Conservation (phyloP, 2,888 invertebrate species). For the Lithophane semibrunnea region DNA sequence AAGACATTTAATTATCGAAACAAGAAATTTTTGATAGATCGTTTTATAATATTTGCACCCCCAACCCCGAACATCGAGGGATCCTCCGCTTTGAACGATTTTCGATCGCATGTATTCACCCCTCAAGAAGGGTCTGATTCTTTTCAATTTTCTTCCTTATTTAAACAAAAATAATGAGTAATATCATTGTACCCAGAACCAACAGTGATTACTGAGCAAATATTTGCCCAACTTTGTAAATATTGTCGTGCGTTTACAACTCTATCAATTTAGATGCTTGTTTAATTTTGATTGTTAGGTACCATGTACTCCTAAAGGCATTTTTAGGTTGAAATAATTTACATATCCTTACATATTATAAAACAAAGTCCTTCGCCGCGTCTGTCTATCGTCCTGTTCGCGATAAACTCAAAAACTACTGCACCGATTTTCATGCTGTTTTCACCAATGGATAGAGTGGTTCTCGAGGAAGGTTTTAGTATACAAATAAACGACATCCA, state of each 20-base stretch:
- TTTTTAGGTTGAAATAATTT: not conserved
- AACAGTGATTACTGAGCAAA: constrained; percentile 40
- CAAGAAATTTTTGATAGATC: constrained; percentile 65
- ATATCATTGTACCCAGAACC: constrained; percentile 27
- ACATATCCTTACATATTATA: not conserved
- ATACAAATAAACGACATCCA: too few species aligned
- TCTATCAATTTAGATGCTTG: constrained; percentile 22
- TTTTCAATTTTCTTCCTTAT: constrained; percentile 72
- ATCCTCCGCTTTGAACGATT: constrained; percentile 74
- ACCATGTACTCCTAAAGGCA: not conserved
- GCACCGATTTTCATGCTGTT: too few species aligned
- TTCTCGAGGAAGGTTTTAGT: too few species aligned
- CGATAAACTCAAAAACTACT: too few species aligned
- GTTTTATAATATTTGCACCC: constrained; percentile 73
- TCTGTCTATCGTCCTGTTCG: too few species aligned
- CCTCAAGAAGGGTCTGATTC: constrained; percentile 66
- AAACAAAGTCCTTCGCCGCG: too few species aligned
- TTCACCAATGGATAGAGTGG: too few species aligned
- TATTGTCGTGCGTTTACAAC: constrained; percentile 41
- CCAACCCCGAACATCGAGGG: constrained; percentile 65
- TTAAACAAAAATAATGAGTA: constrained; percentile 58
- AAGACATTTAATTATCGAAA: constrained; percentile 63
- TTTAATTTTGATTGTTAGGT: constrained; percentile 20
- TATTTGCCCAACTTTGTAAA: constrained; percentile 46
- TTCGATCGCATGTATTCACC: constrained; percentile 73